Conservation (phyloP, 2,888 invertebrate species). For the Noctua janthina region DNA sequence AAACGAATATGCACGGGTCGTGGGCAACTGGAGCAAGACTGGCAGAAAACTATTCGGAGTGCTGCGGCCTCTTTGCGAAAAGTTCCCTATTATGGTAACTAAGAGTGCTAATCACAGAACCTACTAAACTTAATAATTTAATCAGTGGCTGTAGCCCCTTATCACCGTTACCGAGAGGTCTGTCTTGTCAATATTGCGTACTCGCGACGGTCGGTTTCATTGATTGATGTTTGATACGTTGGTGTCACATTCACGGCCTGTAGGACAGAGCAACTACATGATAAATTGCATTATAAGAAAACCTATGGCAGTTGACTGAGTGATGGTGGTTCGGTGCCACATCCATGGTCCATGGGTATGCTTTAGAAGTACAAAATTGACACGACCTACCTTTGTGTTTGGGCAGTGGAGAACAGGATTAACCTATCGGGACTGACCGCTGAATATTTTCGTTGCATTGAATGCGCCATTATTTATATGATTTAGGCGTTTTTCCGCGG, state of each 20-base stretch:
- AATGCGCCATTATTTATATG: not conserved
- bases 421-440: not conserved
- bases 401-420: not conserved
- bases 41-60: slow-evolving; percentile 76
- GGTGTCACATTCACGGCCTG: not conserved
- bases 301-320: not conserved
- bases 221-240: not conserved
- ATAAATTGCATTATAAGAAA: not conserved
- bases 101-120: not conserved
- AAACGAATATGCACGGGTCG: slow-evolving; percentile 81
- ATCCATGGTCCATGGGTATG: not conserved
- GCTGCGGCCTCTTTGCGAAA: slow-evolving; percentile 77
- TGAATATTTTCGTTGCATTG: not conserved
- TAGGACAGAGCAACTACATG: not conserved
- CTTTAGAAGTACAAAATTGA: not conserved
- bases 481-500: not conserved
- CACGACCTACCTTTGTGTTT: too few species aligned
- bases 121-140: not conserved
- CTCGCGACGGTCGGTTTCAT: not conserved
- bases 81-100: slow-evolving; percentile 83
- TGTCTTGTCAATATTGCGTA: not conserved
- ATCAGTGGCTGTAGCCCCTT: not conserved
- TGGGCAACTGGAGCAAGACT: slow-evolving; percentile 78
- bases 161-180: not conserved
- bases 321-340: not conserved